Conservation (phyloP, 2,888 invertebrate genomes). For the Ceraclea dissimilis region DNA sequence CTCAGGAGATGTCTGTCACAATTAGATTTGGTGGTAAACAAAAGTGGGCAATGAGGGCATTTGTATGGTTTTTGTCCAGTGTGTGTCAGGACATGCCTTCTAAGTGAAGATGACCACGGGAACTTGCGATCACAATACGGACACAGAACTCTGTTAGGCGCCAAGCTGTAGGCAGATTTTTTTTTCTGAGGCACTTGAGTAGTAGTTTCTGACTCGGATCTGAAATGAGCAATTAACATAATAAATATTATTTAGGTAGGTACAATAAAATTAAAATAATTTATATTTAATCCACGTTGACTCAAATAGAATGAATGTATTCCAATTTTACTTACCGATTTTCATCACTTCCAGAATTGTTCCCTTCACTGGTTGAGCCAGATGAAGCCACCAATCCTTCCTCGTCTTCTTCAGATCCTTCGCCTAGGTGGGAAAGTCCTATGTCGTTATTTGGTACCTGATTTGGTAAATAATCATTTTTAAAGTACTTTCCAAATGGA, state of each 20-base stretch:
- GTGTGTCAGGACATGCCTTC: constrained; percentile 92
- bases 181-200: constrained; percentile 61
- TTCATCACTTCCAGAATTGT: constrained; percentile 77
- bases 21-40: constrained; percentile 96
- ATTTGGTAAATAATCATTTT: constrained; percentile 32
- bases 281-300: no score
- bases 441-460: constrained; percentile 23
- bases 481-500: constrained; percentile 59
- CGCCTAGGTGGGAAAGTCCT: constrained; percentile 30
- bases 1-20: constrained; percentile 89
- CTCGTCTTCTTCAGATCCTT: constrained; percentile 53
- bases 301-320: no score
- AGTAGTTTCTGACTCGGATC: constrained; percentile 58
- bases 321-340: constrained; percentile 48
- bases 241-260: neutral
- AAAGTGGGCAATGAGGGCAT: constrained; percentile 85
- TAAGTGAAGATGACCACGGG: constrained; percentile 92
- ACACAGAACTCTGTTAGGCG: constrained; percentile 89
- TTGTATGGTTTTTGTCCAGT: constrained; percentile 96
- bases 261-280: no score
- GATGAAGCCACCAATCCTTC: constrained; percentile 76
- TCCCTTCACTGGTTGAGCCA: constrained; percentile 70
- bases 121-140: constrained; percentile 91
- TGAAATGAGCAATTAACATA: constrained; percentile 32
- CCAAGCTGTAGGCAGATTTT: constrained; percentile 90